These are phyloP conservation scores for Albula goreensis DNA, from an alignment of 2,113 vertebrate genomes.

Conservation along the genomic window DNA sequence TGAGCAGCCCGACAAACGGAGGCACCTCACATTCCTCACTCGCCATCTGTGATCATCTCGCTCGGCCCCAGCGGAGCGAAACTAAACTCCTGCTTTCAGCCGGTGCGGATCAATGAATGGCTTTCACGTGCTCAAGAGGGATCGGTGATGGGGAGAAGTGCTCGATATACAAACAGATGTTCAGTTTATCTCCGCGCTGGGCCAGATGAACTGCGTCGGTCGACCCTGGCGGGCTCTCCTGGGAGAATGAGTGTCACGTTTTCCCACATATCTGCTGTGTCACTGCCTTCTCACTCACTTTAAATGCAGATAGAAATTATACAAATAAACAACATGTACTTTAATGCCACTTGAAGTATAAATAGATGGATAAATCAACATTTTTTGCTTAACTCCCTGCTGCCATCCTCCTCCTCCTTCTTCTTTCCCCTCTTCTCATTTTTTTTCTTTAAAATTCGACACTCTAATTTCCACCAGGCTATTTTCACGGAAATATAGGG, in stretches of 20 bases:
- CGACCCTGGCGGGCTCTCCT: background rate
- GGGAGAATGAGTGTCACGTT: background rate
- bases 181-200: background rate
- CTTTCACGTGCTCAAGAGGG: background rate
- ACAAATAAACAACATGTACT: no score
- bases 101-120: background rate
- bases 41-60: no score
- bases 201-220: background rate
- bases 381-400: background rate
- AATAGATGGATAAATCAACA: background rate
- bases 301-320: background rate
- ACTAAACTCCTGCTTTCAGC: background rate
- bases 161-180: background rate
- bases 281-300: background rate
- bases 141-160: background rate
- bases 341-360: background rate
- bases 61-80: background rate
- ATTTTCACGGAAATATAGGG: constrained; percentile 51
- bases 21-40: no score
- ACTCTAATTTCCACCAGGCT: constrained; percentile 31
- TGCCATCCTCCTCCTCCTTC: background rate
- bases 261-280: no score
- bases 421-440: background rate
- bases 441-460: background rate
- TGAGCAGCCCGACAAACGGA: no score